phyloP scores from a whole-genome alignment of 1,140 invertebrate species.

The Drosophila eugracilis region DNA sequence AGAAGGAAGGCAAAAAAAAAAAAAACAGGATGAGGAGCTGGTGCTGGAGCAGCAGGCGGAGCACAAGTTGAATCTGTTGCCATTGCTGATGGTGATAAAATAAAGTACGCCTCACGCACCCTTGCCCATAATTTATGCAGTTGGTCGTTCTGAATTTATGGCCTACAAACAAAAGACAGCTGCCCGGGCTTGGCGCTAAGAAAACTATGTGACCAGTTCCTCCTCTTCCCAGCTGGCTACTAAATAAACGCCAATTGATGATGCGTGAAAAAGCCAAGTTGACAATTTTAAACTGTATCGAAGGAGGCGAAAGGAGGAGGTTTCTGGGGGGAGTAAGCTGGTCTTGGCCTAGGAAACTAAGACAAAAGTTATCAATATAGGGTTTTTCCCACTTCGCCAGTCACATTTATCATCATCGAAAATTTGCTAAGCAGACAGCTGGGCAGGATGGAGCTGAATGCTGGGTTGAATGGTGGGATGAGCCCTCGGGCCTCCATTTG shows the following conservation, averaged over 20 bases:
- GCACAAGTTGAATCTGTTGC: slow-evolving; percentile 9
- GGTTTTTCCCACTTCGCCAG: slow-evolving; percentile 22
- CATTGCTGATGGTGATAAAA: slow-evolving; percentile 58
- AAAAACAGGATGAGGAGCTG: background rate
- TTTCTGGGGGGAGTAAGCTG: too few species aligned
- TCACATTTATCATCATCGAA: slow-evolving; percentile 80
- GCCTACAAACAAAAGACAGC: slow-evolving; percentile 78
- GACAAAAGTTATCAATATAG: slow-evolving; percentile 42
- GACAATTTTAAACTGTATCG: slow-evolving; percentile 80
- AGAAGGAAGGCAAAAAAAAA: background rate
- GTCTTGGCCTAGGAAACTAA: slow-evolving; percentile 3
- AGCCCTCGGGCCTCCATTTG: slow-evolving; percentile 65
- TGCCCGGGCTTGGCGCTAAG: slow-evolving; percentile 49
- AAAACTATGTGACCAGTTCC: slow-evolving; percentile 48
- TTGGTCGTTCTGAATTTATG: slow-evolving; percentile 67
- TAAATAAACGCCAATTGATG: slow-evolving; percentile 81
- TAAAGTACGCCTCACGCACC: slow-evolving; percentile 68
- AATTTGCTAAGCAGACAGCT: slow-evolving; percentile 60
- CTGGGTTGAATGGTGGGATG: background rate
- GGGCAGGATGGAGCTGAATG: slow-evolving; percentile 5
- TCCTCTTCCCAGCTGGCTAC: slow-evolving; percentile 56
- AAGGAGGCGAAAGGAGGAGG: background rate
- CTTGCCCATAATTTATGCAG: slow-evolving; percentile 72
- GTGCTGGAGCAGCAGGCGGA: background rate
- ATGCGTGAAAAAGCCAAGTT: slow-evolving; percentile 76